These are phyloP conservation scores for Leptura quadrifasciata DNA, from an alignment of 2,888 invertebrate genomes.

Conservation along the genomic window DNA sequence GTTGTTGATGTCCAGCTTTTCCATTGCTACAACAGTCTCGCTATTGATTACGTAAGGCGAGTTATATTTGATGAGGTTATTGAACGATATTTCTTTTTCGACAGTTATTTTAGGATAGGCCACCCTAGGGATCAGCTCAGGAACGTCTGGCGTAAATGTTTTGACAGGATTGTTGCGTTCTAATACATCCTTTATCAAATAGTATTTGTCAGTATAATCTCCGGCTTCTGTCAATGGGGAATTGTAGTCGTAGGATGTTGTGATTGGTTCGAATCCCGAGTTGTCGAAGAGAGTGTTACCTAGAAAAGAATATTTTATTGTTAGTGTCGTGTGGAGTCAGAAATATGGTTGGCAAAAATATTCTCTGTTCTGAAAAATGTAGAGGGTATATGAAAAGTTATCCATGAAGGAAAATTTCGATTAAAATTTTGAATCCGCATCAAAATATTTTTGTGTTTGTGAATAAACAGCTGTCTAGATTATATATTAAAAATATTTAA, in stretches of 20 bases:
- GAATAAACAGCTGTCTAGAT: neutral
- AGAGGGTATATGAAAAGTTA: too few relatives aligned
- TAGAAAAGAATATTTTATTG: conserved; percentile 9
- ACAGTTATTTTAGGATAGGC: conserved; percentile 76
- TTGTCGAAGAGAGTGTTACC: conserved; percentile 47
- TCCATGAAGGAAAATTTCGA: too few relatives aligned
- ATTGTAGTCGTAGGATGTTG: conserved; percentile 85
- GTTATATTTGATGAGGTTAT: conserved; percentile 50
- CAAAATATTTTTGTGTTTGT: neutral
- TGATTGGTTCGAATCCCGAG: conserved; percentile 68
- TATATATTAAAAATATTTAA: neutral
- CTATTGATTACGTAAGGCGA: conserved; percentile 46
- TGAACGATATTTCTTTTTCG: conserved; percentile 57
- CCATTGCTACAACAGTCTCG: conserved; percentile 64
- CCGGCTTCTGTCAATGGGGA: conserved; percentile 92
- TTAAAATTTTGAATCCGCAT: too few relatives aligned
- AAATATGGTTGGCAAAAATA: too few relatives aligned
- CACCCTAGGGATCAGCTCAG: conserved; percentile 83
- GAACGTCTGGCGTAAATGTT: conserved; percentile 78
- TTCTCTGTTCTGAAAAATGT: too few relatives aligned
- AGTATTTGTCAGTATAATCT: conserved; percentile 87
- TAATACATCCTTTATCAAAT: conserved; percentile 77
- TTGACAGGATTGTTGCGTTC: conserved; percentile 66
- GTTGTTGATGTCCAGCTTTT: conserved; percentile 69
- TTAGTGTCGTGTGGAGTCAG: neutral